Evolutionary conservation across 2,888 invertebrate genomes (phyloP).

Genomic region (Endomychus coccineus): DNA sequence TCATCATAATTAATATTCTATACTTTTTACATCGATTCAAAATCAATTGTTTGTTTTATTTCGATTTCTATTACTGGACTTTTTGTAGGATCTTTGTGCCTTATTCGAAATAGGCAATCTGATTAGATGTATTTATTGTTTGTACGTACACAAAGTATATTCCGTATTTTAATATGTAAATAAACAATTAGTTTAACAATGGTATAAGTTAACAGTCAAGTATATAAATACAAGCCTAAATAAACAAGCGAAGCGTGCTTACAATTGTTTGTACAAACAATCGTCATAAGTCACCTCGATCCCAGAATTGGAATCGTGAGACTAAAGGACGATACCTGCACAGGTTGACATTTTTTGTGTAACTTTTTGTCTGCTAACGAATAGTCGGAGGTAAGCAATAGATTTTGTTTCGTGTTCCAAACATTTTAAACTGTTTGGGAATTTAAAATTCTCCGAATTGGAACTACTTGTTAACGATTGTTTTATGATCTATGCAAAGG

Average conservation of each 20-base stretch:
- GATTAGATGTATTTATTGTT: too few relatives aligned
- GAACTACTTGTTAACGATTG: constrained; percentile 44
- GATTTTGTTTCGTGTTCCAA: constrained; percentile 44
- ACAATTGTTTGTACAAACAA: constrained; percentile 38
- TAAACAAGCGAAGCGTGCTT: constrained; percentile 35
- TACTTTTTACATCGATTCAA: too few relatives aligned
- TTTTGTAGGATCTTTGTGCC: too few relatives aligned
- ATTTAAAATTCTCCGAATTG: constrained; percentile 43
- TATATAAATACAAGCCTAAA: constrained; percentile 31
- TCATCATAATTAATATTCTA: too few relatives aligned
- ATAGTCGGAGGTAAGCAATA: constrained; percentile 40
- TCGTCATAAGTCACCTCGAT: constrained; percentile 40
- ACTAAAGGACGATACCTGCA: constrained; percentile 20
- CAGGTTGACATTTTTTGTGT: constrained; percentile 39
- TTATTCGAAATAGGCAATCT: too few relatives aligned
- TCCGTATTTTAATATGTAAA: constrained; percentile 34
- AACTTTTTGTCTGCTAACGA: constrained; percentile 36
- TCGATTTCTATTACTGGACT: too few relatives aligned
- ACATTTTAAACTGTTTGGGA: constrained; percentile 44
- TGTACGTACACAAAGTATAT: too few relatives aligned
- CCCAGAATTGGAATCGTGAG: constrained; percentile 37
- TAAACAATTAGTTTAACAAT: constrained; percentile 35
- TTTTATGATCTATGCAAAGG: constrained; percentile 31
- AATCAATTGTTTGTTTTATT: too few relatives aligned
- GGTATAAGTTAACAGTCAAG: constrained; percentile 26